These are phyloP conservation scores for Meliscaeva auricollis DNA, from an alignment of 2,888 invertebrate genomes.

Conservation along the genomic window DNA sequence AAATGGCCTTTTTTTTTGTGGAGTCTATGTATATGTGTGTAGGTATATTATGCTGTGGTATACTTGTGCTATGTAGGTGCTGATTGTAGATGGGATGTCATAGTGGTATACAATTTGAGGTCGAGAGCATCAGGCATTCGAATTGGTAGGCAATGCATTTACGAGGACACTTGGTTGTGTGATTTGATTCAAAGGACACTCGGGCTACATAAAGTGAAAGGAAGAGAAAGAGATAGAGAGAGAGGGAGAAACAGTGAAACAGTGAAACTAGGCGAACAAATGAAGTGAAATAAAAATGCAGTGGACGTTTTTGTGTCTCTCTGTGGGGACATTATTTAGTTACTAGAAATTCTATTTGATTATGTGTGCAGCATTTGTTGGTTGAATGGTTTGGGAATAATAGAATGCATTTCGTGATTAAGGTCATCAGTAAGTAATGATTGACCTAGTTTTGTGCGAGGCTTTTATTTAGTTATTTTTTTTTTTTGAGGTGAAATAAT, in stretches of 20 bases:
- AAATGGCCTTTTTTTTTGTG: constrained; percentile 18
- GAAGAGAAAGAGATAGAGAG: neutral
- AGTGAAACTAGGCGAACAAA: constrained; percentile 32
- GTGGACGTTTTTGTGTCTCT: constrained; percentile 38
- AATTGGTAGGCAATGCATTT: constrained; percentile 70
- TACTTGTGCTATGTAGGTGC: constrained; percentile 3
- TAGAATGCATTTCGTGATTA: constrained; percentile 58
- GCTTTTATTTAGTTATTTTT: neutral
- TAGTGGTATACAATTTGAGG: constrained; percentile 65
- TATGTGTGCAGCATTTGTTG: constrained; percentile 40
- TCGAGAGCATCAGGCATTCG: constrained; percentile 64
- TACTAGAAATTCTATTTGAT: constrained; percentile 55
- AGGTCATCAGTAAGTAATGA: constrained; percentile 48
- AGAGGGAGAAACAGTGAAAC: neutral
- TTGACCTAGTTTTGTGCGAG: constrained; percentile 38
- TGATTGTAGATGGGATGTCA: constrained; percentile 26
- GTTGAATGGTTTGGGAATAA: constrained; percentile 54
- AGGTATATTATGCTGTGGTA: neutral
- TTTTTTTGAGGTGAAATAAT: constrained; percentile 8
- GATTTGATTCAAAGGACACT: constrained; percentile 66
- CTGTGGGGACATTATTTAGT: constrained; percentile 49
- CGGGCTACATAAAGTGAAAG: neutral
- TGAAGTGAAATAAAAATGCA: constrained; percentile 58
- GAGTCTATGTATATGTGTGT: neutral
- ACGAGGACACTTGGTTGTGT: constrained; percentile 62